Evolutionary conservation across 2,797 vertebrate species (phyloP), one percentile per base, ranked within the genome.

Genomic region (Manis crassicaudata): DNA sequence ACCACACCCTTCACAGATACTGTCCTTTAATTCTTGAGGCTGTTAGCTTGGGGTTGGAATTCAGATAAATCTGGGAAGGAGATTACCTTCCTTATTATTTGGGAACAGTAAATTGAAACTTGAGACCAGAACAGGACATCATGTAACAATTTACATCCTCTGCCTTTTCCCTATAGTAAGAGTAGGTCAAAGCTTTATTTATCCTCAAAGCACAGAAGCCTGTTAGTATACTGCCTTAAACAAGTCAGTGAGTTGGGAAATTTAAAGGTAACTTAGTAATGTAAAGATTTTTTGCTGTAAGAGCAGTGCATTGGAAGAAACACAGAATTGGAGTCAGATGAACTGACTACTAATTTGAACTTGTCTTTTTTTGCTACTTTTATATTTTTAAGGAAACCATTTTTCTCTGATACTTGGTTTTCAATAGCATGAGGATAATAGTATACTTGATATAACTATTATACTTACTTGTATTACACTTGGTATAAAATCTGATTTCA

Each of bases 311-410:
- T 80, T 88, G 56, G 43, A 68, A 63, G 77, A 54, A 95, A 58
- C 35, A 29, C 29, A 3, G 72, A 77, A 72, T 80, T 88, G 35
- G 23, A 83, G n/a, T 54, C 50, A 80, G 65, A 56, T 52, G 65
- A 72, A 72, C 37, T 63, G 60, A 92, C 16, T 73, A 5, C 46
- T 91, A 63, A 88, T 72, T 93, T 43, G 32, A 81, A 3, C 46
- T 90, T 82, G 37, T 90, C 43, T 88, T 90, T 88, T 46, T 46
- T 67, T 85, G n/a, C 16, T 60, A 43, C 63, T 81, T 92, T 83
- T 46, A 18, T 56, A 52, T 87, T 82, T 90, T 83, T 70, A 65
- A 89, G 68, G 50, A 91, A 85, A 67, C 3, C 4, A 40, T 7
- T 85, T 85, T 81, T 94, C 63, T 92, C 52, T 92, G 63, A 86